phyloP scores from a whole-genome alignment of 2,113 vertebrate species.

The Otis tarda region DNA sequence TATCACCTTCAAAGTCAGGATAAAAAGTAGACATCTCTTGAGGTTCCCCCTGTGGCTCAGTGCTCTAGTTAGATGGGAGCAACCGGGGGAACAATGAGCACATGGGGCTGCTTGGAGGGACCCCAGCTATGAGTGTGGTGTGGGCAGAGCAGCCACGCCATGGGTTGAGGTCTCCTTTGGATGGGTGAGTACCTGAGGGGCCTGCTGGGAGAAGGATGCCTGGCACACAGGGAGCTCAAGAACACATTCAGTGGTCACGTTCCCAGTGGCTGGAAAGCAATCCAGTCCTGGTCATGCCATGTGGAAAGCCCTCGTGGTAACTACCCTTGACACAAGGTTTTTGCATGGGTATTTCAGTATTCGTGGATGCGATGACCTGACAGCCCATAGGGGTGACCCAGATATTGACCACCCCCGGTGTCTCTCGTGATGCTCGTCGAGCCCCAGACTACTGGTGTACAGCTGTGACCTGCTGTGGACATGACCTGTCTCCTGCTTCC shows the following conservation, averaged over 20 bases:
- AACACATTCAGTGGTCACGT: fast-evolving
- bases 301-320: neutral
- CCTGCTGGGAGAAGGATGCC: neutral
- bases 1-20: neutral
- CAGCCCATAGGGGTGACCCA: neutral
- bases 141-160: fast-evolving
- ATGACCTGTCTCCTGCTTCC: neutral
- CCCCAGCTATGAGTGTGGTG: fast-evolving
- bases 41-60: neutral
- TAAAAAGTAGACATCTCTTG: neutral
- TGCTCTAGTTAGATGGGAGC: neutral
- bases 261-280: neutral
- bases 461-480: neutral
- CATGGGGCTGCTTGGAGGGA: neutral
- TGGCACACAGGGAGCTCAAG: neutral
- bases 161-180: neutral
- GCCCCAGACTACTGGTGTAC: neutral
- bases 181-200: neutral
- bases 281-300: neutral
- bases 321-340: neutral
- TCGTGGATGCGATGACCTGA: fast-evolving
- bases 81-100: neutral
- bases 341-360: neutral
- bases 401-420: neutral
- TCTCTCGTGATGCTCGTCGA: fast-evolving